These are phyloP conservation scores for Cactoblastis cactorum DNA, from an alignment of 2,888 invertebrate species.

Conservation along the genomic window DNA sequence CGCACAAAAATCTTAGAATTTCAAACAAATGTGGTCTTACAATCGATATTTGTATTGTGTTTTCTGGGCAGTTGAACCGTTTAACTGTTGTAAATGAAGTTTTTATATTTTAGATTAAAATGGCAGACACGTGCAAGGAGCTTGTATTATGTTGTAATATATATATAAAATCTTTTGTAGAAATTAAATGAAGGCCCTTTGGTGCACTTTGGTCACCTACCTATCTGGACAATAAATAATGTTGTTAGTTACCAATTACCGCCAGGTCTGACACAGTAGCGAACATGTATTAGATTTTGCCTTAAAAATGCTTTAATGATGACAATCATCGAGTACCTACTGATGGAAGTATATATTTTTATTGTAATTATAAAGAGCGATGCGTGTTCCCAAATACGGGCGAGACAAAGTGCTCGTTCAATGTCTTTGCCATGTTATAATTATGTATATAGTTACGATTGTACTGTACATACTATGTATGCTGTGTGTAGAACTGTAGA, in stretches of 20 bases:
- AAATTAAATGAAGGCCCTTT: constrained; percentile 17
- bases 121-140: background rate
- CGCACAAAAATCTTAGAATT: constrained; percentile 46
- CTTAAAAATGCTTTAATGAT: constrained; percentile 22
- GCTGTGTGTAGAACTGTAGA: constrained; percentile 70
- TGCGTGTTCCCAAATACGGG: constrained; percentile 38
- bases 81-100: background rate
- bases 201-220: constrained; percentile 32
- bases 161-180: constrained; percentile 19
- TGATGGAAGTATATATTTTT: constrained; percentile 20
- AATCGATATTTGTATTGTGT: background rate
- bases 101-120: background rate
- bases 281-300: constrained; percentile 36
- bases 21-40: background rate
- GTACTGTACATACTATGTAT: constrained; percentile 78
- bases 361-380: constrained; percentile 23
- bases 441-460: constrained; percentile 68
- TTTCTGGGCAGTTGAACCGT: background rate
- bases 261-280: constrained; percentile 37
- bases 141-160: constrained; percentile 16
- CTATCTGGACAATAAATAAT: constrained; percentile 54
- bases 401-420: constrained; percentile 39
- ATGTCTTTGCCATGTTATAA: constrained; percentile 56
- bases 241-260: constrained; percentile 59
- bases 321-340: constrained; percentile 20